These are phyloP conservation scores for Megaceryle alcyon DNA, from an alignment of 2,797 vertebrate species.

Conservation along the genomic window DNA sequence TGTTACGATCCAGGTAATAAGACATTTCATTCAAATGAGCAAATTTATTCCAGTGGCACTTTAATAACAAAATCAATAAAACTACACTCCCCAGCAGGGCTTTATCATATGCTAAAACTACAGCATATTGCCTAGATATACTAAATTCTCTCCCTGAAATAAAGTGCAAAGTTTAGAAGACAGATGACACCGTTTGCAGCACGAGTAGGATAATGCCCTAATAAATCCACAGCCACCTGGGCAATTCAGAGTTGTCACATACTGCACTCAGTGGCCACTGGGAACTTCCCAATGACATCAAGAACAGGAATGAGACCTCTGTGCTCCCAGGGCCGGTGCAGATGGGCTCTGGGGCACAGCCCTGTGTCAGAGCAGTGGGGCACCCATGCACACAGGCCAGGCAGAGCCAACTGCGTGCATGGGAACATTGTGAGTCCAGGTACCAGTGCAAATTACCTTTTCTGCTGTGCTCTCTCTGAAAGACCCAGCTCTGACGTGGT, in stretches of 20 bases:
- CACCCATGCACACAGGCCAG: neutral
- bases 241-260: constrained; percentile 9
- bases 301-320: neutral
- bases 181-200: constrained; percentile 41
- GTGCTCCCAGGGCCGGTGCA: neutral
- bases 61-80: constrained; percentile 71
- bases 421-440: fast-evolving
- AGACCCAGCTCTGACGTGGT: fast-evolving
- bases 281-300: neutral
- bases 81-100: constrained; percentile 56
- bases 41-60: constrained; percentile 68
- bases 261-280: neutral
- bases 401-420: fast-evolving
- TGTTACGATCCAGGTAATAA: constrained; percentile 47
- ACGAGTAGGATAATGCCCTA: constrained; percentile 24
- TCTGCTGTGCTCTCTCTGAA: neutral
- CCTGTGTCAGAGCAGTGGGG: neutral
- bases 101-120: constrained; percentile 64
- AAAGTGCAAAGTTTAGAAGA: constrained; percentile 68
- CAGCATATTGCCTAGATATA: constrained; percentile 30
- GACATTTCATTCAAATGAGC: constrained; percentile 68
- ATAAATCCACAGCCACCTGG: constrained; percentile 47
- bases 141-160: constrained; percentile 54
- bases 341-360: neutral
- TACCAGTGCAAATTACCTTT: neutral